A percentile compares a stretch with the other conserved stretches of the same genome.
phyloP scores from a whole-genome alignment of 2,888 invertebrate species.

The Cantharis rustica region DNA sequence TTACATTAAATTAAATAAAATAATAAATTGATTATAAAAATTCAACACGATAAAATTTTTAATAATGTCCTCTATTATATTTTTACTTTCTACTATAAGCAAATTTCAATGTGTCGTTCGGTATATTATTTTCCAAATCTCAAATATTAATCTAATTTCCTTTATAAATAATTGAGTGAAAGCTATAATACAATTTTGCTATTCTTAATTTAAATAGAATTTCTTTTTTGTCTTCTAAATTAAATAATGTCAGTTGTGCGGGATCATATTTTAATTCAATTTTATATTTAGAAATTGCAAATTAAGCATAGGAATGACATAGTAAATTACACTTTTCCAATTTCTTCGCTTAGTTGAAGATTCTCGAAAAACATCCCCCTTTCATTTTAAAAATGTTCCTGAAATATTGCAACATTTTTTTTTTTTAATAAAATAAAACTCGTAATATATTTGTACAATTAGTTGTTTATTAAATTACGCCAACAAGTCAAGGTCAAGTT shows the following conservation, averaged over 20 bases:
- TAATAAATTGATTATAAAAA: not conserved
- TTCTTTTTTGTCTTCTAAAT: not conserved
- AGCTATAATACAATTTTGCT: not conserved
- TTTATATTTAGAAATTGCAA: not conserved
- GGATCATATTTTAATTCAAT: not conserved
- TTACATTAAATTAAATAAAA: not conserved
- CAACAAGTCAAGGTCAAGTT: no score
- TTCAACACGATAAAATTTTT: not conserved
- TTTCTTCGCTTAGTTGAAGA: no score
- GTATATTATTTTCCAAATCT: not conserved
- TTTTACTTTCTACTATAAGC: not conserved
- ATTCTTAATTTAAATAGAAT: not conserved
- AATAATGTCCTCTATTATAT: not conserved
- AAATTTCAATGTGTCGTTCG: not conserved
- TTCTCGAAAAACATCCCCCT: no score
- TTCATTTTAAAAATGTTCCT: no score
- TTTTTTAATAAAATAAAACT: no score
- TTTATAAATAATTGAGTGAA: not conserved
- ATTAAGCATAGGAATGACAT: not conserved
- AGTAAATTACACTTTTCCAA: no score
- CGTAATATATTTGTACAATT: no score
- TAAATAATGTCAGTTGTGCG: not conserved
- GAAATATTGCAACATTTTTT: no score
- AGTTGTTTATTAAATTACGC: no score
- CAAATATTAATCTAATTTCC: not conserved